Percentiles rank a stretch among this genome's conserved stretches.
These are phyloP conservation scores for Condylura cristata DNA, from an alignment of 2,113 vertebrate species.

Conservation along the genomic window DNA sequence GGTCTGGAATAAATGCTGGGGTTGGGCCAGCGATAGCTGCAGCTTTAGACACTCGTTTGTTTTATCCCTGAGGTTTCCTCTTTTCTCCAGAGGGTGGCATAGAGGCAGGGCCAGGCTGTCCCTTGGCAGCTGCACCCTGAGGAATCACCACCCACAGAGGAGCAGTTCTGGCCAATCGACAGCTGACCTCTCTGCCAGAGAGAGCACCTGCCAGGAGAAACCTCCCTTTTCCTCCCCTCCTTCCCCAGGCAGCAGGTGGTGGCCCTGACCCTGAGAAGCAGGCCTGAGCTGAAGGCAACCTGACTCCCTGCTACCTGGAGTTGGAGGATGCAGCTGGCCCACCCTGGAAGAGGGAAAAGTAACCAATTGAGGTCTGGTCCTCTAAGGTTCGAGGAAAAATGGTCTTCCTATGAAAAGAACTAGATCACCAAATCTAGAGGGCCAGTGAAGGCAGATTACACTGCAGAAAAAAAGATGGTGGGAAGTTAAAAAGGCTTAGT, in stretches of 20 bases:
- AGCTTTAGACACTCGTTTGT: neutral
- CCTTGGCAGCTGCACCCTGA: neutral
- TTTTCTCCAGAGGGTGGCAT: constrained; percentile 62
- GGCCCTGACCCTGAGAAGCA: neutral
- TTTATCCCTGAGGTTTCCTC: neutral
- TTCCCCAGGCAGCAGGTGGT: neutral
- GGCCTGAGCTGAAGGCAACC: neutral
- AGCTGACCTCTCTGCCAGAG: neutral
- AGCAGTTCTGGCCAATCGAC: neutral
- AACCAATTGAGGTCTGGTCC: neutral
- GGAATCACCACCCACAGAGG: neutral
- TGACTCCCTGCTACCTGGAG: neutral
- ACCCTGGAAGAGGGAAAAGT: neutral
- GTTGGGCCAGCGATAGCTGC: neutral
- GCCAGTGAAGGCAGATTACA: neutral
- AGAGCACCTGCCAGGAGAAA: neutral
- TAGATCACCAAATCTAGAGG: neutral
- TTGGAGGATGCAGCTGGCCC: neutral
- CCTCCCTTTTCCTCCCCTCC: neutral
- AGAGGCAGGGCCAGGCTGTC: constrained; percentile 5
- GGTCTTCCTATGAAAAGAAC: neutral
- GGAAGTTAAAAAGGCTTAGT: neutral
- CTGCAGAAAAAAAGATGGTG: neutral
- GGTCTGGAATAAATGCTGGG: neutral
- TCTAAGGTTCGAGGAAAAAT: neutral